A percentile compares a stretch with the other conserved stretches of the same genome.
Conservation (phyloP, 2,888 invertebrate genomes). For the Nyleta sp. region DNA sequence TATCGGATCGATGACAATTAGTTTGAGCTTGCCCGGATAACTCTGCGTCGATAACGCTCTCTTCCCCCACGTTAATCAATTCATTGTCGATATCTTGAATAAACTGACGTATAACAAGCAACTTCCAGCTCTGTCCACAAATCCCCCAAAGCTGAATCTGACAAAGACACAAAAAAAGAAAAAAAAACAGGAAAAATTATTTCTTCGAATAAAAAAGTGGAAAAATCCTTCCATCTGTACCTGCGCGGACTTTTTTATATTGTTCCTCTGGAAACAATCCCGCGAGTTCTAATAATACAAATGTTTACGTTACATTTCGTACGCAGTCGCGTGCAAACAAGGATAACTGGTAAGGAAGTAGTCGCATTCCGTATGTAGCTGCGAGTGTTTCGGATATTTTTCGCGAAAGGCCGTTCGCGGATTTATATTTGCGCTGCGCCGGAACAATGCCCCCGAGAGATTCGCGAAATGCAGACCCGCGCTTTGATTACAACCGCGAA, state of each 20-base stretch:
- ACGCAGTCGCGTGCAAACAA: constrained; percentile 28
- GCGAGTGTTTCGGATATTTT: no score
- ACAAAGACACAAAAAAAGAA: no score
- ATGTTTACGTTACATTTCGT: constrained; percentile 46
- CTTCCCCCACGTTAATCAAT: constrained; percentile 26
- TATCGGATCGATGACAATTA: constrained; percentile 45
- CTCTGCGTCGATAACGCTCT: constrained; percentile 19
- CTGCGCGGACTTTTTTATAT: not conserved
- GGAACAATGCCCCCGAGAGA: no score
- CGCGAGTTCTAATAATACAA: constrained; percentile 32
- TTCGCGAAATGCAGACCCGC: no score
- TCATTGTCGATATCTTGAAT: constrained; percentile 24
- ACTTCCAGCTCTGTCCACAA: not conserved
- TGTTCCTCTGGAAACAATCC: constrained; percentile 22
- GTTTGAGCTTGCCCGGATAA: constrained; percentile 22
- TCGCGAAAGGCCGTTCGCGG: no score
- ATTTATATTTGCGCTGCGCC: no score
- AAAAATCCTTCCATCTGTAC: no score
- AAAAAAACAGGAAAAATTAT: no score
- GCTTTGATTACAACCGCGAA: no score
- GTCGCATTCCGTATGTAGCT: not conserved
- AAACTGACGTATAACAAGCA: constrained; percentile 5
- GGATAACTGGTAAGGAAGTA: constrained; percentile 12
- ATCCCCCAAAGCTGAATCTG: not conserved
- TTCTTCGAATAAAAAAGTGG: not conserved